Evolutionary conservation across 2,113 vertebrate species (phyloP).

Genomic region (Cheirogaleus medius): DNA sequence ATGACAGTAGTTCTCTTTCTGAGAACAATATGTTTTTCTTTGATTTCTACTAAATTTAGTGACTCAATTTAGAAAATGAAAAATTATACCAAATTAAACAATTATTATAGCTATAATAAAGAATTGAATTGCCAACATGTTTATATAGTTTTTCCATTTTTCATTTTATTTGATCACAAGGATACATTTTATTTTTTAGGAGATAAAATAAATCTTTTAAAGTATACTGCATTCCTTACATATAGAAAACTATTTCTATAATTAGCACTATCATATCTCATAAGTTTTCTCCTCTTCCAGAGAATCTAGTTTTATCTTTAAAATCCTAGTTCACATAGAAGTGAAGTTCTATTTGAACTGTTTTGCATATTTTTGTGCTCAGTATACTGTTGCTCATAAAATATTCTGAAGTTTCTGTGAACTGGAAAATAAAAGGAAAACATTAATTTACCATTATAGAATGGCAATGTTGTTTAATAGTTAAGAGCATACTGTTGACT

Average conservation of each 20-base stretch:
- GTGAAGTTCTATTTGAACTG: background rate
- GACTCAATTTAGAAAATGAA: slow-evolving; percentile 39
- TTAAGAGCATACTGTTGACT: background rate
- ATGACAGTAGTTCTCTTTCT: background rate
- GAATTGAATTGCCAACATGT: background rate
- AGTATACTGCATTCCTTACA: background rate
- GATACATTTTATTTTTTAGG: background rate
- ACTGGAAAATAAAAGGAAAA: background rate
- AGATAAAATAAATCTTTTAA: background rate
- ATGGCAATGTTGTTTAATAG: background rate
- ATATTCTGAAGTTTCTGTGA: slow-evolving; percentile 12
- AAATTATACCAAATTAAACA: background rate
- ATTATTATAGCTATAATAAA: background rate
- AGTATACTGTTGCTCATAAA: background rate
- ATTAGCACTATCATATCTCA: background rate
- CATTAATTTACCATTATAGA: background rate
- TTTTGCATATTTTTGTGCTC: background rate
- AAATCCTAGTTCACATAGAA: background rate
- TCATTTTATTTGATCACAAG: background rate
- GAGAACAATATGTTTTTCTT: slow-evolving; percentile 12
- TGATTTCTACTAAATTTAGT: slow-evolving; percentile 2
- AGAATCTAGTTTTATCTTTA: slow-evolving; percentile 18
- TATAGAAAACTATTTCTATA: background rate
- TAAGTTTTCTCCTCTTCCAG: background rate
- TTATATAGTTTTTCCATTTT: background rate